Percentiles rank a stretch among this genome's conserved stretches.
These are phyloP conservation scores for Bombus sylvicola DNA, from an alignment of 1,140 invertebrate species.

Conservation along the genomic window DNA sequence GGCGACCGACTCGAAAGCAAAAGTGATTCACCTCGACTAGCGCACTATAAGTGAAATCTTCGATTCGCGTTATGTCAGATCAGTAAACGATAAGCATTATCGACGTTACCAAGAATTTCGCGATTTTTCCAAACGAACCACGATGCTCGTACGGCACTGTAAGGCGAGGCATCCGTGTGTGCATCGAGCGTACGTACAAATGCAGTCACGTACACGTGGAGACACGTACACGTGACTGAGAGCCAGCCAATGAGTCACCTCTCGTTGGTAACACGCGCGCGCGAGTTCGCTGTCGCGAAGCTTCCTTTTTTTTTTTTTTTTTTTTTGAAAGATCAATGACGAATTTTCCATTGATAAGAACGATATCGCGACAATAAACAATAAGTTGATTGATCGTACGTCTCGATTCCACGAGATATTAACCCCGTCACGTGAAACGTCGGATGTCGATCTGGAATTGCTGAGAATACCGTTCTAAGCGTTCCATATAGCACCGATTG, in stretches of 20 bases:
- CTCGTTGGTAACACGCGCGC: conserved; percentile 20
- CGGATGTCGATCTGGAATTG: too few relatives aligned
- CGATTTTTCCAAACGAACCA: background rate
- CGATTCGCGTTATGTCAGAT: conserved; percentile 6
- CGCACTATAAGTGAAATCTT: conserved; percentile 27
- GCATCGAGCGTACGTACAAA: conserved; percentile 3
- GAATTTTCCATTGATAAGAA: conserved; percentile 37
- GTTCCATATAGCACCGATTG: too few relatives aligned
- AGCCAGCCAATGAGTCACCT: conserved; percentile 63
- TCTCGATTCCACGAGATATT: background rate
- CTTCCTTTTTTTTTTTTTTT: conserved; percentile 13
- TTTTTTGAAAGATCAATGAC: conserved; percentile 34
- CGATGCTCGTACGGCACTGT: conserved; percentile 49
- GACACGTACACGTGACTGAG: conserved; percentile 48
- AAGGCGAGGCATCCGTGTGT: background rate
- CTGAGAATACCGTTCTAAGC: too few relatives aligned
- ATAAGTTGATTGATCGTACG: background rate
- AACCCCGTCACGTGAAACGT: background rate
- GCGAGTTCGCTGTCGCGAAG: background rate
- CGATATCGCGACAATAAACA: background rate
- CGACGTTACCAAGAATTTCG: background rate
- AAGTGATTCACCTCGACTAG: background rate
- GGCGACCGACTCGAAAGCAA: background rate
- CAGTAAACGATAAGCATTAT: conserved; percentile 6
- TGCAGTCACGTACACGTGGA: conserved; percentile 49